Evolutionary conservation across 2,113 vertebrate genomes (phyloP), one percentile per base, ranked within the genome.

Genomic region (Aphyosemion australe): DNA sequence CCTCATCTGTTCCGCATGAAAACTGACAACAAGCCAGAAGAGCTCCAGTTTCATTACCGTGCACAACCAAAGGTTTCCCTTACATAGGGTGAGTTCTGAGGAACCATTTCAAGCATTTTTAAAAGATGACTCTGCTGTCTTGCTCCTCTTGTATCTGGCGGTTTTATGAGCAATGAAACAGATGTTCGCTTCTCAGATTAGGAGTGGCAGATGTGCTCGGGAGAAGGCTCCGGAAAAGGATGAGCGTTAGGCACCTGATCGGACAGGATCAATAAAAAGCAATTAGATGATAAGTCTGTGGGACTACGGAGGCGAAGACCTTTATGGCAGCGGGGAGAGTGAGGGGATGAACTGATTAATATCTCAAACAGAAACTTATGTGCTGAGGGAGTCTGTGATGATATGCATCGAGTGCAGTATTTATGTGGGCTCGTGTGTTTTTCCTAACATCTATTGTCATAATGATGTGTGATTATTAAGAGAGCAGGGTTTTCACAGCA

Each of bases 211-310:
- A 60, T 67, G 61, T 20, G 64, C 73, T 80, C 61, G 61, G 68
- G 81, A 86, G 81, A 75, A 65, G 45, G 69, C 32, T 26, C 62
- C 39, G 60, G 79, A 87, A 83, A 92, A 79, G 84, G 84, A 92
- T 92, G 91, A 91, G 76, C 83, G 76, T 65, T 31, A 78, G 73
- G 62, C 83, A 86, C 84, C 86, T 89, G 88, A 88, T 88, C 61
- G 69, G 90, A 91, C 90, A 92, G 88, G 80, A 93, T 92, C 91
- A 86, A 92, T 92, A 82, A 88, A 90, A 92, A 89, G 87, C 87
- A 89, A 92, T 92, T 92, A 91, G 86, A 88, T 79, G 84, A 90
- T 74, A 64, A 78, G 61, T 76, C 77, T 59, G 63, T 53, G 63
- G 67, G 14, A 52, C 56, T 60, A 12, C 16, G 61, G 50, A 62